These are phyloP conservation scores for Macaria liturata DNA, from an alignment of 2,888 invertebrate genomes.

Conservation along the genomic window DNA sequence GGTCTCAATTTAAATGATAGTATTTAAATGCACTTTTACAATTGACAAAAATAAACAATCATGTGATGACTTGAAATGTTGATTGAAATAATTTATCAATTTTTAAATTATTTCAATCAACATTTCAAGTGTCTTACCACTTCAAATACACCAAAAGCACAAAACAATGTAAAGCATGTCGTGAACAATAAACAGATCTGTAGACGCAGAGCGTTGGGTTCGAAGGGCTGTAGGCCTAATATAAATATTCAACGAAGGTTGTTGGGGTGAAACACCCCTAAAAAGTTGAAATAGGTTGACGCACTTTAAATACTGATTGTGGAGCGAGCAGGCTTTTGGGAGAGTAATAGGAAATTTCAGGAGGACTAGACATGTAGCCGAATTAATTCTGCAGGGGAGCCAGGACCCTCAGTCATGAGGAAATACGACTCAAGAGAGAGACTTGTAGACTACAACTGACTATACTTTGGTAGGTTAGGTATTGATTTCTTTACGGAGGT, in stretches of 20 bases:
- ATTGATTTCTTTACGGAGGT: too few relatives aligned
- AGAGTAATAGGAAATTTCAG: constrained; percentile 15
- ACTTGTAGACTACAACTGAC: too few relatives aligned
- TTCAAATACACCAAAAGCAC: background rate
- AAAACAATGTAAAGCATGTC: constrained; percentile 18
- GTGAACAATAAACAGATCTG: constrained; percentile 49
- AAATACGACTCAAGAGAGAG: too few relatives aligned
- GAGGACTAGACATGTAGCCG: background rate
- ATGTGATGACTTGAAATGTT: too few relatives aligned
- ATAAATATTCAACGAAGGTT: constrained; percentile 70
- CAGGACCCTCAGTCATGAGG: too few relatives aligned
- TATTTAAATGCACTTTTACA: too few relatives aligned
- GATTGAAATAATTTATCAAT: too few relatives aligned
- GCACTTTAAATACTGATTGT: constrained; percentile 33
- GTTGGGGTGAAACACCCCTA: constrained; percentile 45
- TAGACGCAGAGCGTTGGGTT: constrained; percentile 31
- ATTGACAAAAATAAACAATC: too few relatives aligned
- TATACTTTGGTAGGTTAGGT: too few relatives aligned
- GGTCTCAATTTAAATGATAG: too few relatives aligned
- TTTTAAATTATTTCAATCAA: too few relatives aligned
- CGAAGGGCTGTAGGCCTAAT: constrained; percentile 45
- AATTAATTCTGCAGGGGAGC: background rate
- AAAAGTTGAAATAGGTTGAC: constrained; percentile 50
- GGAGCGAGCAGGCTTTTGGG: constrained; percentile 14
- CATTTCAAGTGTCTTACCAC: too few relatives aligned